These are phyloP conservation scores for Pseudochirops cupreus DNA, from an alignment of 2,797 vertebrate species.

Conservation along the genomic window DNA sequence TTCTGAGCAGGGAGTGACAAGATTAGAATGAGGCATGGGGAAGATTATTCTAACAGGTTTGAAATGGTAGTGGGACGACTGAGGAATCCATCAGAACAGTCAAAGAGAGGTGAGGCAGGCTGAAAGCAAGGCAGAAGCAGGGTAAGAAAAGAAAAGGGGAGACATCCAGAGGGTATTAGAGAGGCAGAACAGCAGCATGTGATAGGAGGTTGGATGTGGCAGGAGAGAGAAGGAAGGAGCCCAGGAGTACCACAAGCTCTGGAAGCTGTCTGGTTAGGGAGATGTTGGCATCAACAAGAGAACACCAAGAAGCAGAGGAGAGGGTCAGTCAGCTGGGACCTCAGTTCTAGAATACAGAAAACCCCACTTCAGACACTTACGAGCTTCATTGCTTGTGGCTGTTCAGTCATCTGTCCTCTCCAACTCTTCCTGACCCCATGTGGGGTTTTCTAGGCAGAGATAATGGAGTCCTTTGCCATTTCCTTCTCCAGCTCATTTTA, in stretches of 20 bases:
- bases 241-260: background rate
- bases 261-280: background rate
- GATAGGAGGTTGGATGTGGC: background rate
- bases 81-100: background rate
- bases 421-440: background rate
- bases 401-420: background rate
- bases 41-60: background rate
- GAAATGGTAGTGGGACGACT: background rate
- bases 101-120: background rate
- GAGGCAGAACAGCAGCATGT: background rate
- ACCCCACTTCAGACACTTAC: background rate
- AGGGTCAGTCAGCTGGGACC: background rate
- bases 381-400: background rate
- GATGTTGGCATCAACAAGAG: background rate
- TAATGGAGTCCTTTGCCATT: background rate
- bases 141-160: background rate
- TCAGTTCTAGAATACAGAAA: background rate
- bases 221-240: background rate
- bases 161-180: background rate
- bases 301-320: background rate
- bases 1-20: background rate
- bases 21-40: background rate
- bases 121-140: background rate
- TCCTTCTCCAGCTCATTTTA: background rate
- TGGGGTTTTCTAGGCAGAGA: background rate